Conservation (phyloP, 1,140 invertebrate species). For the Brachionus rotundiformis region DNA sequence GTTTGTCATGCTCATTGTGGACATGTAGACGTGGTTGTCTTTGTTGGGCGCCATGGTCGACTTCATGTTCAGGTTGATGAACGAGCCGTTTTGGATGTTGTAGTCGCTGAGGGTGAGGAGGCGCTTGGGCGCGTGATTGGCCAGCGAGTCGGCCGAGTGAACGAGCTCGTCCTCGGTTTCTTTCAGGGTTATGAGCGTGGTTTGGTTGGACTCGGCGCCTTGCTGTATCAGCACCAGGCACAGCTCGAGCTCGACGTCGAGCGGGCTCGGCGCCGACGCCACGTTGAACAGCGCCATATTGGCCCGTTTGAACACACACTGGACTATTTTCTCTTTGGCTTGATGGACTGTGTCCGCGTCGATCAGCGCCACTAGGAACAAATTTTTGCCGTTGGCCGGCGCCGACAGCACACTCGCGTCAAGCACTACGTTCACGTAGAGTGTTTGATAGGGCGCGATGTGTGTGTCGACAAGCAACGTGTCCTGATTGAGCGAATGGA, state of each 20-base stretch:
- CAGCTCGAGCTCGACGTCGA: neutral
- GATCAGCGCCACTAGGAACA: neutral
- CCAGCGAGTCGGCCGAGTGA: neutral
- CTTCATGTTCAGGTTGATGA: constrained; percentile 32
- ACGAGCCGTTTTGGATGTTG: constrained; percentile 50
- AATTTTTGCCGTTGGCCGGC: constrained; percentile 16
- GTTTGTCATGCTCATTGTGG: constrained; percentile 27
- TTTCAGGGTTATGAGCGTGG: neutral
- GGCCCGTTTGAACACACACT: neutral
- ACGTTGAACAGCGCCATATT: neutral
- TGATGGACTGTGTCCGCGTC: constrained; percentile 20
- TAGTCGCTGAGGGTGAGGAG: constrained; percentile 29
- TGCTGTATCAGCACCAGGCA: neutral
- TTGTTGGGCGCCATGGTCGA: neutral
- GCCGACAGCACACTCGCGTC: neutral
- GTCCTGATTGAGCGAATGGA: constrained; percentile 10
- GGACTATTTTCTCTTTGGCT: constrained; percentile 29
- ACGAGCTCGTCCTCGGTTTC: constrained; percentile 40
- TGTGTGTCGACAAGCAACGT: neutral
- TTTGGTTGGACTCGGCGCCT: neutral
- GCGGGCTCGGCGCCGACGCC: neutral
- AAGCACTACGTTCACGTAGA: constrained; percentile 30
- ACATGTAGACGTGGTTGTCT: constrained; percentile 34
- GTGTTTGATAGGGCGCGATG: neutral
- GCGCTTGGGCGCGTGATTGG: neutral